These are phyloP conservation scores for Channallabes apus DNA, from an alignment of 2,797 vertebrate genomes.

Conservation along the genomic window DNA sequence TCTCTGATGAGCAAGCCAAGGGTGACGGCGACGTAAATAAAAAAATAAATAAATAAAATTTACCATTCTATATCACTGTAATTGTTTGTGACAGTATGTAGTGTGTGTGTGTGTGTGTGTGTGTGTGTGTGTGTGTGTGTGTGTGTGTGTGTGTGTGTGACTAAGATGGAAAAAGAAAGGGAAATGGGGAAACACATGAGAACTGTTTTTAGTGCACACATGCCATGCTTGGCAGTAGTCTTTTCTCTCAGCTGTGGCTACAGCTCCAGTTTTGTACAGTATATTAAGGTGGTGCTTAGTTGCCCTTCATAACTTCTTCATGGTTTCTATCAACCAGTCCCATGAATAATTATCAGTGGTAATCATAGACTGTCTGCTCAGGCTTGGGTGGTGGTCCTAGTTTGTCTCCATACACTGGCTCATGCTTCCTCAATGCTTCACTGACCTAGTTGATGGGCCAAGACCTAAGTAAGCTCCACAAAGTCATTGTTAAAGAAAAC, in stretches of 20 bases:
- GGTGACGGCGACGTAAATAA: too few species aligned
- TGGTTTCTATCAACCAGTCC: slow-evolving; percentile 74
- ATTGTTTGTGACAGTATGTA: slow-evolving; percentile 12
- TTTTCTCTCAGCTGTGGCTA: slow-evolving; percentile 70
- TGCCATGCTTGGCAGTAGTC: slow-evolving; percentile 45
- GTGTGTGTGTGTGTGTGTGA: slow-evolving; percentile 47
- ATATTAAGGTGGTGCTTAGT: slow-evolving; percentile 74
- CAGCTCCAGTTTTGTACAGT: slow-evolving; percentile 71
- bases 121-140: slow-evolving; percentile 42
- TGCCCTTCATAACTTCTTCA: slow-evolving; percentile 62
- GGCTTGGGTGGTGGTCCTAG: slow-evolving; percentile 67
- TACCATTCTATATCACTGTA: slow-evolving; percentile 16
- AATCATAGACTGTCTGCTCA: slow-evolving; percentile 71
- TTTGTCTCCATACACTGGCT: slow-evolving; percentile 70
- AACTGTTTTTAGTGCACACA: slow-evolving; percentile 30
- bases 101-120: slow-evolving; percentile 48
- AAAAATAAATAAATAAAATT: too few species aligned
- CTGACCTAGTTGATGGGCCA: slow-evolving; percentile 55
- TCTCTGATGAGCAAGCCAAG: too few species aligned
- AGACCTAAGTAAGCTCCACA: slow-evolving; percentile 53
- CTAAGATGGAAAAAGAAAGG: slow-evolving; percentile 1
- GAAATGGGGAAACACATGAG: slow-evolving; percentile 26
- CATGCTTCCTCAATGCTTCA: slow-evolving; percentile 63
- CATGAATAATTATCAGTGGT: slow-evolving; percentile 76
- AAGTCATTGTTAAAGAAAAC: slow-evolving; percentile 61